Base-by-base conservation (phyloP, 2,888 invertebrate species). In the Drosophila prostipennis region DNA sequence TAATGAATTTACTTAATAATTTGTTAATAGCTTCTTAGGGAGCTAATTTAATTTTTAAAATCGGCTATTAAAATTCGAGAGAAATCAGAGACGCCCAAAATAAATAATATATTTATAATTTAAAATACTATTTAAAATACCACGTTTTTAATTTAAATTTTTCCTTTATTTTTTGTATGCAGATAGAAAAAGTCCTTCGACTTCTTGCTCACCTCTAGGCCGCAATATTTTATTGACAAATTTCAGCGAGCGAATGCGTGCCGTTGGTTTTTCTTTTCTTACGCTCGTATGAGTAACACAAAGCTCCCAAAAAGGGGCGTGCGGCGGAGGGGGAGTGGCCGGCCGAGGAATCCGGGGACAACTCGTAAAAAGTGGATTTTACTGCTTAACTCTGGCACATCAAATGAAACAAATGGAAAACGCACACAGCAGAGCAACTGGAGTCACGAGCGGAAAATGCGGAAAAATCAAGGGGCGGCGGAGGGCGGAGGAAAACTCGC, bases 321-420 rank as follows among this genome's bases (percentile, higher is more conserved):
- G 34, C 3, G 16, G 10, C 10, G 39, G 26, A 37, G 36, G 36
- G 48, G 34, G 43, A 19, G 32, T 48, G 68, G 14, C 40, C 39
- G 51, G 14, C 26, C 7, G 26, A 39, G 49, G 32, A 57, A 64
- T 64, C 43, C 60, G 46, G 74, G 49, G 63, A 74, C 72, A 69
- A 75, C 73, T 85, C 84, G 77, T 85, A 85, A 85, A 87, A 88
- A 80, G 77, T 76, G 88, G 86, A 88, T 85, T 85, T 85, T 74
- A 69, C 74, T 86, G 86, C 86, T 85, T 87, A 86, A 88, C 76
- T 80, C 75, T 77, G 76, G 70, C 75, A 77, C 77, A 86, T 59
- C 81, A 80, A 80, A 86, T 83, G 75, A 74, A 78, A 69, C 77
- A 77, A 84, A 84, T 84, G 87, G 73, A 82, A 73, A 79, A 60